phyloP scores from a whole-genome alignment of 2,113 vertebrate genomes.

The Burhinus bistriatus region DNA sequence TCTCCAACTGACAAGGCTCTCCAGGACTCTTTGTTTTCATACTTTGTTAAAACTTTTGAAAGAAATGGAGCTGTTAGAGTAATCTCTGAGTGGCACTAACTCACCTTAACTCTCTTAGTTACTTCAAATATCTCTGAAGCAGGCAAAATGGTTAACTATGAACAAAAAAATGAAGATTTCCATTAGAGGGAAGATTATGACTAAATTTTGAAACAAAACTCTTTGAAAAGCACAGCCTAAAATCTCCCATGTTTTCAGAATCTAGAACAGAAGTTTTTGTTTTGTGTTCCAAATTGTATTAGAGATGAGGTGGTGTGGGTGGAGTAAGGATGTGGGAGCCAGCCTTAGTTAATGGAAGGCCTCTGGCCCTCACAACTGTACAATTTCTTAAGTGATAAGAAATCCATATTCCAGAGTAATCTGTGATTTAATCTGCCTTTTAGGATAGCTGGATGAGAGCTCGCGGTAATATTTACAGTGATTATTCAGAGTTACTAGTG shows the following conservation, averaged over 20 bases:
- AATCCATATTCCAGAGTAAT: not conserved
- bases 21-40: not conserved
- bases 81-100: not conserved
- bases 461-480: not conserved
- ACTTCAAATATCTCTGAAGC: not conserved
- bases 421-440: not conserved
- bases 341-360: not conserved
- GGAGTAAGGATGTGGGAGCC: not conserved
- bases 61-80: not conserved
- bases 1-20: not conserved
- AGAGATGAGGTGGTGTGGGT: not conserved
- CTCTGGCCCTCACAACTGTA: not conserved
- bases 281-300: not conserved
- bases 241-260: not conserved
- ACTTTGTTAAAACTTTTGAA: not conserved
- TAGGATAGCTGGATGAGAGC: not conserved
- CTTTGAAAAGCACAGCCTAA: not conserved
- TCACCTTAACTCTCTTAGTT: not conserved
- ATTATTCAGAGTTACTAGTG: not conserved
- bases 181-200: not conserved
- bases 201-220: not conserved
- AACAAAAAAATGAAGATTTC: not conserved
- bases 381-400: not conserved
- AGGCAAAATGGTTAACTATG: not conserved
- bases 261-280: not conserved